Evolutionary conservation across 2,113 vertebrate species (phyloP), one percentile per base, ranked within the genome.

Genomic region (Megaptera novaeangliae): DNA sequence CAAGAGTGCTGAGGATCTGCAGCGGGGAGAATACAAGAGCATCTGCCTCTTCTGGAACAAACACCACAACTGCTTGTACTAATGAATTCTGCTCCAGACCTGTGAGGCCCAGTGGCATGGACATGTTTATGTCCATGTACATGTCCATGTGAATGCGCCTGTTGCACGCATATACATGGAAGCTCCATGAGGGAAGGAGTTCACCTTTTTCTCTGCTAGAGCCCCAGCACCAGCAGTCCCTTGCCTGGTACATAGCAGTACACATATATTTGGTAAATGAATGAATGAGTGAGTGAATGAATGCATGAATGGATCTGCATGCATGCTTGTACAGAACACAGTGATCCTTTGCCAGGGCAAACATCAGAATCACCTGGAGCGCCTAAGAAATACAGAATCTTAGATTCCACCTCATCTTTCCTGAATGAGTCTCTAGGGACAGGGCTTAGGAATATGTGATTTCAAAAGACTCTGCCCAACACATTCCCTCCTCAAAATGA

Each of bases 1-100:
- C 99, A 7, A 99, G 99, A 6, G 99, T 99, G 74, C 96, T 99
- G 41, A 99, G 93, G 97, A 99, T 99, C 99, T 99, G 96, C 41
- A 97, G 94, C 92, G 59, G 95, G 39, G 21, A 96, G 72, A 68
- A 71, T 27, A 94, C 14, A 95, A 36, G 0, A 71, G 18, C 29
- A 96, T 63, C 75, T 87, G 59, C 10, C 55, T 81, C 59, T 77
- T 96, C 86, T 46, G 12, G n/a, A 94, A 83, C 63, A 81, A 88
- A 74, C 13, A n/a, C 64, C 44, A 91, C 78, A 69, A 46, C 17
- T 52, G 77, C 55, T 69, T 63, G 13, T 27, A 66, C 18, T 68
- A 55, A 55, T 82, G 21, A 89, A 64, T 34, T 68, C 49, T 25
- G n/a, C n/a, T 93, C 66, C 8, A 85, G 94, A 95, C 4, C 39